Evolutionary conservation across 1,140 invertebrate genomes (phyloP), one percentile per base, ranked within the genome.

Genomic region (Mycetomoellerius zeteki): DNA sequence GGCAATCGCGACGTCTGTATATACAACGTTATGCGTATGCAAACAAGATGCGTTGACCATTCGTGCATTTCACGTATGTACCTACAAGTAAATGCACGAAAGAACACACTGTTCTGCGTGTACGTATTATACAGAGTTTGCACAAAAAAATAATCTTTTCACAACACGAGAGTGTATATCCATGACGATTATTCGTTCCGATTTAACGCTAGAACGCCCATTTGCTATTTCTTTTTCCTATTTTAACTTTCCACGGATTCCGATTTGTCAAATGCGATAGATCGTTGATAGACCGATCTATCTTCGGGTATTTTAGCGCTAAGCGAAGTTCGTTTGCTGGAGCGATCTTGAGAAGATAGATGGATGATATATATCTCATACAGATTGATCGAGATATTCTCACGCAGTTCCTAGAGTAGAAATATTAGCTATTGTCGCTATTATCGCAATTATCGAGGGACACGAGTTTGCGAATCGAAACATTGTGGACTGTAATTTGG

Each of bases 81-180:
- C 19, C 14, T 73, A 73, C 33, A 37, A 75, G 12, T 54, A 30
- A 60, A 12, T 75, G 69, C 54, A 67, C 62, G 43, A 65, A 56
- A 47, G 54, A 54, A 71, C 30, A 50, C 27, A 56, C 30, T 77
- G 30, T 78, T 85, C 33, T 64, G 73, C 58, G 78, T 88, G 76
- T 84, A 47, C 86, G 88, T 86, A 84, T 86, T 67, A 73, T 89
- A 91, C 88, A 90, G 85, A 89, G 73, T 92, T 88, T 82, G 86
- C 88, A 89, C 89, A 88, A 90, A 92, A 92, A 80, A 47, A 43
- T 1, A 37, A 58, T 58, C n/a, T 6, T 43, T 52, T 65, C 19
- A 50, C 24, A 43, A 84, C 7, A 54, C 50, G 16, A 27, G 14
- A 47, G 27, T 21, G 30, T 24, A 33, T 54, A n/a, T 77, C 37